A percentile compares a stretch with the other conserved stretches of the same genome.
Conservation (phyloP, 2,888 invertebrate genomes). For the Cetonia aurata region DNA sequence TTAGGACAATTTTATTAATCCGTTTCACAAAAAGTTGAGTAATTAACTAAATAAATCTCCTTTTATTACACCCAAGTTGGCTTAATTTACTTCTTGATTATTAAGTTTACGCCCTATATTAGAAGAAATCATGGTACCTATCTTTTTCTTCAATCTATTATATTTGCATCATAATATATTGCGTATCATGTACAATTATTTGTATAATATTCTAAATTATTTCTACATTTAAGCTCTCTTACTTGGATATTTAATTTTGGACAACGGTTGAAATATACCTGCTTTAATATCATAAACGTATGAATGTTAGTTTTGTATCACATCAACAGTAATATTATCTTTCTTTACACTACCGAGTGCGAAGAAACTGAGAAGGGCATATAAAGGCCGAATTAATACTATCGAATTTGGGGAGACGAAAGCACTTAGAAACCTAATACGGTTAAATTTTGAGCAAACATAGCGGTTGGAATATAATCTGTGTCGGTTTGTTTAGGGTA, state of each 20-base stretch:
- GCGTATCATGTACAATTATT: too few relatives aligned
- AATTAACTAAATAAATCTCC: constrained; percentile 40
- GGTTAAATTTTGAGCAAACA: constrained; percentile 33
- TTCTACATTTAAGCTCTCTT: too few relatives aligned
- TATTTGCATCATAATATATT: too few relatives aligned
- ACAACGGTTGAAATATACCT: not conserved
- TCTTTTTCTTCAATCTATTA: too few relatives aligned
- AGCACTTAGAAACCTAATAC: constrained; percentile 35
- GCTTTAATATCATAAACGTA: constrained; percentile 3
- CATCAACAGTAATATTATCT: not conserved
- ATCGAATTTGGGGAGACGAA: constrained; percentile 25
- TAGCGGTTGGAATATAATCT: constrained; percentile 32
- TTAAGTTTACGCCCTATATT: constrained; percentile 3
- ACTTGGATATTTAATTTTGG: too few relatives aligned
- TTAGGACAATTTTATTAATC: constrained; percentile 41
- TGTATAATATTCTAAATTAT: too few relatives aligned
- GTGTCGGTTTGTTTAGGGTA: constrained; percentile 31
- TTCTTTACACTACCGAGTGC: constrained; percentile 1
- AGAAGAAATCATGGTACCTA: too few relatives aligned
- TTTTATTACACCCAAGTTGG: constrained; percentile 24
- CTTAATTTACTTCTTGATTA: constrained; percentile 23
- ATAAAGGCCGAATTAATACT: constrained; percentile 25
- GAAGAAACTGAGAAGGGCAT: constrained; percentile 27
- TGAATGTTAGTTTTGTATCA: not conserved
- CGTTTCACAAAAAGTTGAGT: constrained; percentile 38